Evolutionary conservation across 2,113 vertebrate genomes (phyloP).

Genomic region (Triplophysa tibetana): DNA sequence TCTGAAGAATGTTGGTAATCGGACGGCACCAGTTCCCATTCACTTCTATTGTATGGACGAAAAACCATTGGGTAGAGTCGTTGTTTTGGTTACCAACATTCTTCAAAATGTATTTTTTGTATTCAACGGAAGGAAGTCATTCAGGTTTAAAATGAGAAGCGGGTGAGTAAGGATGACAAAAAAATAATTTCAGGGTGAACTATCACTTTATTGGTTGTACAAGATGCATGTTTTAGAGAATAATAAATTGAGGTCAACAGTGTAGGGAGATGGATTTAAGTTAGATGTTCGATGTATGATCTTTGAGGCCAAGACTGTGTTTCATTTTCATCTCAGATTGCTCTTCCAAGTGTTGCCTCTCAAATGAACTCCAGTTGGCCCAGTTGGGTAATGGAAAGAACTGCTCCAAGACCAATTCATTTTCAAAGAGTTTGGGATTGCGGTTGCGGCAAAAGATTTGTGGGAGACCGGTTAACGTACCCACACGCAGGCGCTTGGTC

Average conservation of each 20-base stretch:
- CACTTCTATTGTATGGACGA: too few species aligned
- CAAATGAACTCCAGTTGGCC: slow-evolving; percentile 21
- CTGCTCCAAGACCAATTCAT: slow-evolving; percentile 6
- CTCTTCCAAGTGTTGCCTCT: not conserved
- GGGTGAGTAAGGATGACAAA: too few species aligned
- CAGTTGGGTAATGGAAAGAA: slow-evolving; percentile 29
- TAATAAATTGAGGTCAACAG: not conserved
- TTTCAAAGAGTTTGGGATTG: slow-evolving; percentile 9
- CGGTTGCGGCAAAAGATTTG: not conserved
- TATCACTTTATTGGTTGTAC: too few species aligned
- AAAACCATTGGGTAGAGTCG: too few species aligned
- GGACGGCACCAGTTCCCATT: too few species aligned
- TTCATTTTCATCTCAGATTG: not conserved
- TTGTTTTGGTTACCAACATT: too few species aligned
- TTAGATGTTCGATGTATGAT: not conserved
- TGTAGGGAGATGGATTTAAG: not conserved
- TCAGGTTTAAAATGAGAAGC: too few species aligned
- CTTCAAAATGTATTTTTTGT: too few species aligned
- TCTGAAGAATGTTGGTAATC: too few species aligned
- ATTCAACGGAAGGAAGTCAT: too few species aligned
- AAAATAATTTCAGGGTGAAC: too few species aligned
- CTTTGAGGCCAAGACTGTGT: not conserved
- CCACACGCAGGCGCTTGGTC: not conserved
- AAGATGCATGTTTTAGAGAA: not conserved
- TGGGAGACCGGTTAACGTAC: not conserved